Evolutionary conservation across 1,140 invertebrate species (phyloP).

Genomic region (Orussus abietinus): DNA sequence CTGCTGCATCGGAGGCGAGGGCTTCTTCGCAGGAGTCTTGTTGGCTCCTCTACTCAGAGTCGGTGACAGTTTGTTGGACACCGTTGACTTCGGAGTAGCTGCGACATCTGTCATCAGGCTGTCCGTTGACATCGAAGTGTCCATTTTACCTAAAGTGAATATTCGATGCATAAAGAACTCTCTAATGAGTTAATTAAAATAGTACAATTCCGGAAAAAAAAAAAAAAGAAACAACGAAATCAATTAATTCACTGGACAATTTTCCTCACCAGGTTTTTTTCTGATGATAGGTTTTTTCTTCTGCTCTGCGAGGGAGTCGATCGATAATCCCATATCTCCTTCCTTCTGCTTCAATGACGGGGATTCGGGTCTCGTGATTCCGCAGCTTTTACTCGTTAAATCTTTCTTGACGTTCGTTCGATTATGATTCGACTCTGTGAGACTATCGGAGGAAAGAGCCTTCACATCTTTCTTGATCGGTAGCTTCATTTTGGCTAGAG

Average conservation of each 20-base stretch:
- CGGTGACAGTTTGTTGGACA: slow-evolving; percentile 43
- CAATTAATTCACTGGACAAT: no score
- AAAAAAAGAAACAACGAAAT: no score
- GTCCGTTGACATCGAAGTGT: slow-evolving; percentile 47
- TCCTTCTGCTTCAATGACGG: slow-evolving; percentile 43
- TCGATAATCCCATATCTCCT: slow-evolving; percentile 50
- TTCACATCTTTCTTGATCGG: slow-evolving; percentile 46
- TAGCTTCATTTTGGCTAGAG: slow-evolving; percentile 44
- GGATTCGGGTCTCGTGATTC: slow-evolving; percentile 50
- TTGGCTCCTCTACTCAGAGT: slow-evolving; percentile 28
- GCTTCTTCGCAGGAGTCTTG: slow-evolving; percentile 36
- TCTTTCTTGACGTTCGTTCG: slow-evolving; percentile 34
- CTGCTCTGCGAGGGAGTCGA: slow-evolving; percentile 54
- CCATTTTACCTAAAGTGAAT: slow-evolving; percentile 43
- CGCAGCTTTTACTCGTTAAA: slow-evolving; percentile 43
- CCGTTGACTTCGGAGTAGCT: slow-evolving; percentile 36
- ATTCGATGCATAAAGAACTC: no score
- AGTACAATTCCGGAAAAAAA: no score
- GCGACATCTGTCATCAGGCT: slow-evolving; percentile 43
- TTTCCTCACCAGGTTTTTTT: no score
- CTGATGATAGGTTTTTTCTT: slow-evolving; percentile 46
- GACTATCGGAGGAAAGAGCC: slow-evolving; percentile 54
- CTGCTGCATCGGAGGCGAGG: slow-evolving; percentile 38
- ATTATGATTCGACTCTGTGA: slow-evolving; percentile 43
- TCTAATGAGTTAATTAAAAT: no score